phyloP scores from a whole-genome alignment of 2,888 invertebrate genomes.

The Aproaerema taeniolella region DNA sequence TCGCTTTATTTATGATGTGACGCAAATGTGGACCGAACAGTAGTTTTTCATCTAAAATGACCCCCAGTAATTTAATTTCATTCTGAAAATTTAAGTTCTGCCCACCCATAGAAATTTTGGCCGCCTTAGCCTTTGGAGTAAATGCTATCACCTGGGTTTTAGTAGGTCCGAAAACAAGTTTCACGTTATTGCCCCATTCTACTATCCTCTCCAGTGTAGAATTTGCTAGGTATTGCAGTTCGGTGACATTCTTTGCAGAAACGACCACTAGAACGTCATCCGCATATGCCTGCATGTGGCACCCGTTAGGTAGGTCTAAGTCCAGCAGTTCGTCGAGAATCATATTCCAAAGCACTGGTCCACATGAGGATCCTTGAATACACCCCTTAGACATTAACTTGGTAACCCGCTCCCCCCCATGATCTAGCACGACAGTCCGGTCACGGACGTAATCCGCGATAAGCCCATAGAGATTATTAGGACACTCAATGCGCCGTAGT shows the following conservation, averaged over 20 bases:
- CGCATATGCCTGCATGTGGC: slow-evolving; percentile 14
- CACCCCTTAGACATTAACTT: slow-evolving; percentile 16
- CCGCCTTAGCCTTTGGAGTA: background rate
- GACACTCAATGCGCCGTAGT: background rate
- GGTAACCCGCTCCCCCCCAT: background rate
- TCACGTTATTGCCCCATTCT: background rate
- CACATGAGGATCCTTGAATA: slow-evolving; percentile 8
- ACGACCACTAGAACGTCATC: slow-evolving; percentile 13
- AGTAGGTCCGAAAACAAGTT: background rate
- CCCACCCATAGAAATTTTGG: background rate
- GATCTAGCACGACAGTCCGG: too few relatives aligned
- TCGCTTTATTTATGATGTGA: slow-evolving; percentile 4
- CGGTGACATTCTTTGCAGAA: background rate
- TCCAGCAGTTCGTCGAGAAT: slow-evolving; percentile 17
- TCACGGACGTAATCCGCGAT: background rate
- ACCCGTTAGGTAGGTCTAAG: background rate
- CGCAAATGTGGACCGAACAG: slow-evolving; percentile 7
- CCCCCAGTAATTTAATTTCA: slow-evolving; percentile 6
- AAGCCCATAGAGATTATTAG: background rate
- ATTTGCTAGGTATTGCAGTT: background rate
- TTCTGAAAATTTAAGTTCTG: background rate
- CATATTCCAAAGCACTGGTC: slow-evolving; percentile 18
- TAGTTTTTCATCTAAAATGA: slow-evolving; percentile 8
- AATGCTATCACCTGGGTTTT: background rate
- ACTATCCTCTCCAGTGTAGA: background rate